phyloP scores from a whole-genome alignment of 2,113 vertebrate species.

The Prunella fulvescens region DNA sequence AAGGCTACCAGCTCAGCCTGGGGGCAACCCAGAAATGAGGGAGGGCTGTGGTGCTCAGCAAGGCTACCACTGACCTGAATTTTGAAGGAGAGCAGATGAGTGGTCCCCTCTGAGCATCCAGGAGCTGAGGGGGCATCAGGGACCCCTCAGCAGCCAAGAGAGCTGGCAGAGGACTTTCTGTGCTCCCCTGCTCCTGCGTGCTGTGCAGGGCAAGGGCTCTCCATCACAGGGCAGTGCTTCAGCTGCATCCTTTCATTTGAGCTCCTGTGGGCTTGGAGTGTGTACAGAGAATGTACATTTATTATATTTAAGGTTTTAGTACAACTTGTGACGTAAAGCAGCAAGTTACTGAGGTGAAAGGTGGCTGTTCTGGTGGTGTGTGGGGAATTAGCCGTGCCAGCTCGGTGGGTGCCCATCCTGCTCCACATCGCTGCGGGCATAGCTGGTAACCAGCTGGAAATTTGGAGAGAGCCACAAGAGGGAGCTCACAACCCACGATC shows the following conservation, averaged over 20 bases:
- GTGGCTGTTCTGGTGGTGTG: background rate
- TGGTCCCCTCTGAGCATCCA: background rate
- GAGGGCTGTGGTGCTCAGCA: rapidly evolving
- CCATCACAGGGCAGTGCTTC: background rate
- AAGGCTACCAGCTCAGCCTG: background rate
- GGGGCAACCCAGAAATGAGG: background rate
- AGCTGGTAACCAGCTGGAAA: background rate
- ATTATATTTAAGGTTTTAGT: background rate
- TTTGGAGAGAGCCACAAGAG: constrained; percentile 54
- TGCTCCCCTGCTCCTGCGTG: background rate
- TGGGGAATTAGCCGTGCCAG: rapidly evolving
- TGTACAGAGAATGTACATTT: rapidly evolving
- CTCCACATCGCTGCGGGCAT: rapidly evolving
- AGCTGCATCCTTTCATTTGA: rapidly evolving
- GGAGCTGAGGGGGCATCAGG: rapidly evolving
- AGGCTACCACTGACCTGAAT: background rate
- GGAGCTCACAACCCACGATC: constrained; percentile 52
- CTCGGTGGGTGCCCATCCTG: rapidly evolving
- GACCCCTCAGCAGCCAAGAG: no score
- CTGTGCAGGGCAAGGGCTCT: background rate
- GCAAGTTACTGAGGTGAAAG: background rate
- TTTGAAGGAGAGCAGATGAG: background rate
- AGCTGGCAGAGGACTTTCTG: background rate
- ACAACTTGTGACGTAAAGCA: background rate
- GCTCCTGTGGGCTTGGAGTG: rapidly evolving